phyloP scores from a whole-genome alignment of 1,140 invertebrate species.

The Adelges cooleyi region DNA sequence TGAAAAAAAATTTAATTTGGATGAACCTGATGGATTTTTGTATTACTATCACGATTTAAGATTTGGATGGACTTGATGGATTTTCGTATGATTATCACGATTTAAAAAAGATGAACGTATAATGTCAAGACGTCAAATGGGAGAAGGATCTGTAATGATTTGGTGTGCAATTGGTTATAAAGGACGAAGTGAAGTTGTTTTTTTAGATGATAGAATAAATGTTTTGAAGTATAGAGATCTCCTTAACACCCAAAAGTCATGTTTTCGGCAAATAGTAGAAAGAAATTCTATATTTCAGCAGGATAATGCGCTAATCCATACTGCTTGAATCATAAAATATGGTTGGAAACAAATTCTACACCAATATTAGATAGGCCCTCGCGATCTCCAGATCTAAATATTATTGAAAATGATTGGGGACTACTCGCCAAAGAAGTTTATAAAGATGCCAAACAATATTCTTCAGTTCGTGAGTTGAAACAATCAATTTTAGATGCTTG shows the following conservation, averaged over 20 bases:
- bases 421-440: slow-evolving; percentile 4
- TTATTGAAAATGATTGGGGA: slow-evolving; percentile 3
- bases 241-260: neutral
- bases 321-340: slow-evolving; percentile 1
- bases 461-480: neutral
- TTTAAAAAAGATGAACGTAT: neutral
- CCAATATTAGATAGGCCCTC: neutral
- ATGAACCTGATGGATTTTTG: too few relatives aligned
- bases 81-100: too few relatives aligned
- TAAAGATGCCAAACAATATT: slow-evolving; percentile 6
- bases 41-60: too few relatives aligned
- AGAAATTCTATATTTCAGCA: slow-evolving; percentile 2
- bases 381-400: neutral
- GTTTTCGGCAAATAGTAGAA: neutral
- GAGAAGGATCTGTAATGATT: slow-evolving; percentile 1
- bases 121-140: slow-evolving; percentile 12
- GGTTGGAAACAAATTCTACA: slow-evolving; percentile 6
- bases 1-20: too few relatives aligned
- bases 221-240: slow-evolving; percentile 2
- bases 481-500: neutral
- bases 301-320: neutral
- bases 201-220: slow-evolving; percentile 10
- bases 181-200: neutral
- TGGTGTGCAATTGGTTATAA: slow-evolving; percentile 8
- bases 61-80: too few relatives aligned